Conservation (phyloP, 2,888 invertebrate species). For the Ophion ventricosus region DNA sequence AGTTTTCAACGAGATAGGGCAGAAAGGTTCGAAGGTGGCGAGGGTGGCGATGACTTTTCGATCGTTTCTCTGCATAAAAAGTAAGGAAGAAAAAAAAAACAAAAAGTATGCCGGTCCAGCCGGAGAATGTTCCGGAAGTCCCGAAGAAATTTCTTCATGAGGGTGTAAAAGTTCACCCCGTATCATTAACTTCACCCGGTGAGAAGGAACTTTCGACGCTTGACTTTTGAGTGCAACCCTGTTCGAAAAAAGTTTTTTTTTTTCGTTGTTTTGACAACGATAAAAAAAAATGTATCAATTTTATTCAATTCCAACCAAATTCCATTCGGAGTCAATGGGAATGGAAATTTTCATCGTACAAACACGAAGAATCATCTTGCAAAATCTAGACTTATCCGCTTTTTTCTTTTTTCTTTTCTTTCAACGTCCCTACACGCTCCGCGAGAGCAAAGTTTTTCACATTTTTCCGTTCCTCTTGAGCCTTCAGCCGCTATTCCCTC, state of each 20-base stretch:
- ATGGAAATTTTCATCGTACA: not conserved
- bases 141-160: not conserved
- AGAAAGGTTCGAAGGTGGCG: not conserved
- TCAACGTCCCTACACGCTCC: not conserved
- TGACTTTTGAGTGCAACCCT: not conserved
- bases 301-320: not conserved
- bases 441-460: conserved; percentile 9
- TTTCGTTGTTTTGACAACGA: not conserved
- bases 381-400: conserved; percentile 2
- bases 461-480: conserved; percentile 7
- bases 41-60: not conserved
- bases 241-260: too few species aligned
- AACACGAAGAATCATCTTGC: not conserved
- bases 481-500: not conserved
- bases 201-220: not conserved
- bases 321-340: not conserved
- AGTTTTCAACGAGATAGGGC: conserved; percentile 32
- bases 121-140: not conserved
- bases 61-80: not conserved
- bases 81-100: not conserved
- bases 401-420: conserved; percentile 2
- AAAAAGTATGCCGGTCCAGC: too few species aligned
- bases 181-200: not conserved
- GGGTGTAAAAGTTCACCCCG: not conserved
- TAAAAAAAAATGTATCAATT: not conserved